Evolutionary conservation across 2,888 invertebrate genomes (phyloP).

Genomic region (Hipparchia semele): DNA sequence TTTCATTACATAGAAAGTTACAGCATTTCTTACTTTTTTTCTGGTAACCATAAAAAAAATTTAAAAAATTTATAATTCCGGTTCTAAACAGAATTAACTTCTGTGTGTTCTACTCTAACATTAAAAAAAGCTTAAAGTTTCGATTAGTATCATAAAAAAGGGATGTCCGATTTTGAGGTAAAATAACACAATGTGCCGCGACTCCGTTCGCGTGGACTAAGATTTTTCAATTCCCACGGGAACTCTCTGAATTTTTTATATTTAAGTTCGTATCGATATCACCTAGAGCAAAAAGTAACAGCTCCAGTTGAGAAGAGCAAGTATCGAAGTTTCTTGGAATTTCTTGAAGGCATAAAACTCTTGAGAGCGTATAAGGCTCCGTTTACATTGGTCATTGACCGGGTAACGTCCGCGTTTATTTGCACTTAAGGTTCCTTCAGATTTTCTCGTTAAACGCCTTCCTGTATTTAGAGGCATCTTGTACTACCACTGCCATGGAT

Average conservation of each 20-base stretch:
- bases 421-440: background rate
- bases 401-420: background rate
- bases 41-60: too few species aligned
- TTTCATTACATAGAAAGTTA: too few species aligned
- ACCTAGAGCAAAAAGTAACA: constrained; percentile 15
- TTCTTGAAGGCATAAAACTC: constrained; percentile 22
- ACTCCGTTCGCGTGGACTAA: too few species aligned
- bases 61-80: too few species aligned
- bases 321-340: constrained; percentile 29
- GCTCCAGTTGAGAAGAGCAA: constrained; percentile 23
- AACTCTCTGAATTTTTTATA: background rate
- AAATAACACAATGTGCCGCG: too few species aligned
- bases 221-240: too few species aligned
- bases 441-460: background rate
- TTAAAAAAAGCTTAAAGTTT: too few species aligned
- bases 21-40: too few species aligned
- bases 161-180: too few species aligned
- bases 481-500: background rate
- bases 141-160: too few species aligned
- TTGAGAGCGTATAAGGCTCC: constrained; percentile 19
- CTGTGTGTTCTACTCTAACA: too few species aligned
- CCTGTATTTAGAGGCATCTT: background rate
- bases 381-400: constrained; percentile 12
- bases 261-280: constrained; percentile 16
- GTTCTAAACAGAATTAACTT: too few species aligned